These are phyloP conservation scores for Selene dorsalis DNA, from an alignment of 2,797 vertebrate genomes.

Conservation along the genomic window DNA sequence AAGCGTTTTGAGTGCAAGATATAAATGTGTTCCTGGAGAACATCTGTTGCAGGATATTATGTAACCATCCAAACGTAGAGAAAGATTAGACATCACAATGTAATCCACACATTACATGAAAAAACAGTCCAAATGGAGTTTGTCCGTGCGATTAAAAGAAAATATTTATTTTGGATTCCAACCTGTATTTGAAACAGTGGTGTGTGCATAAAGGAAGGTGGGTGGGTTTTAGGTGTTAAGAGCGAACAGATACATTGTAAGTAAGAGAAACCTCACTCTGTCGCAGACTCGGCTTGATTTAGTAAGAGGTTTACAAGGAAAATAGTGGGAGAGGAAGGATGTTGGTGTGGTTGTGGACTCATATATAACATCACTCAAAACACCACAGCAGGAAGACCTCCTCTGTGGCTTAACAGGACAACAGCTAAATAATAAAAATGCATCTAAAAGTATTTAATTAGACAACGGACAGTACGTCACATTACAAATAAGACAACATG, in stretches of 20 bases:
- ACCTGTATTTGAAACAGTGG: background rate
- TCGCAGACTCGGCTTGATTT: background rate
- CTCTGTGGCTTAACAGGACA: background rate
- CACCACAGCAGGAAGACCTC: background rate
- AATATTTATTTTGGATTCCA: constrained; percentile 16
- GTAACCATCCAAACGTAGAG: constrained; percentile 53
- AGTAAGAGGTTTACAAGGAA: background rate
- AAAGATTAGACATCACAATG: constrained; percentile 56
- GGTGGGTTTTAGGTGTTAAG: background rate
- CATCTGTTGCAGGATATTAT: constrained; percentile 69
- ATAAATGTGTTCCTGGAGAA: constrained; percentile 48
- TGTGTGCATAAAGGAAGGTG: background rate
- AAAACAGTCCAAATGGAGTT: constrained; percentile 35
- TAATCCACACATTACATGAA: constrained; percentile 64
- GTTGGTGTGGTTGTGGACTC: background rate
- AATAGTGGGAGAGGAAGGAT: background rate
- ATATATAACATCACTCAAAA: no score
- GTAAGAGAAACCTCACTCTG: background rate
- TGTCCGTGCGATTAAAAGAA: constrained; percentile 6
- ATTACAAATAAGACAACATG: background rate
- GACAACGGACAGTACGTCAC: background rate
- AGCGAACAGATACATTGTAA: background rate
- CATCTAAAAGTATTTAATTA: background rate
- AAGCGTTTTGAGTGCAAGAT: constrained; percentile 29
- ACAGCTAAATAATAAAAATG: background rate